phyloP scores from a whole-genome alignment of 2,113 vertebrate genomes.

The Zootoca vivipara region DNA sequence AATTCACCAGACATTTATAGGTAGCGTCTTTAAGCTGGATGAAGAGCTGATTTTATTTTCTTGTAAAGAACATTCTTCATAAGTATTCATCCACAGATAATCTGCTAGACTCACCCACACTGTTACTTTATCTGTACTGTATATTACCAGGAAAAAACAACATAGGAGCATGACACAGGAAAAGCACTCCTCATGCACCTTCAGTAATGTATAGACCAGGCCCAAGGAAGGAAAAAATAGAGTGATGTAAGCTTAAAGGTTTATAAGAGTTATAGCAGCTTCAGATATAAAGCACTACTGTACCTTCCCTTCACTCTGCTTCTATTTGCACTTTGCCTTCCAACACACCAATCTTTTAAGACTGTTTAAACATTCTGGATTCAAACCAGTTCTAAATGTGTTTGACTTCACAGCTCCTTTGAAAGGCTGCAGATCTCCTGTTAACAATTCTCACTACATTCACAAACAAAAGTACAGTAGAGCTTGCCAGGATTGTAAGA shows the following conservation, averaged over 20 bases:
- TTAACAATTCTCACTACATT: no score
- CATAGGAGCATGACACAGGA: not conserved
- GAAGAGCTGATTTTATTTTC: not conserved
- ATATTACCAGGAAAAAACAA: not conserved
- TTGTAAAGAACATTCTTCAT: not conserved
- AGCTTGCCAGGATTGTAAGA: not conserved
- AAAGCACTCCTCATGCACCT: not conserved
- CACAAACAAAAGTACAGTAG: not conserved
- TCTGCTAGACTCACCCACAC: not conserved
- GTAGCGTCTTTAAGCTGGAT: not conserved
- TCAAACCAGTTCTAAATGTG: no score
- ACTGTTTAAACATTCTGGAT: not conserved
- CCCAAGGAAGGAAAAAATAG: not conserved
- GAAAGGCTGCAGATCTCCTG: no score
- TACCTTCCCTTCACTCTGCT: no score
- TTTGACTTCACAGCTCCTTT: no score
- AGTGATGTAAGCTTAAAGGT: not conserved
- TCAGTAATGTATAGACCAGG: not conserved
- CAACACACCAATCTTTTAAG: no score
- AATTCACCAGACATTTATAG: not conserved
- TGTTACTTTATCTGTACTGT: conserved; percentile 4
- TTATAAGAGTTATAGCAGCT: not conserved
- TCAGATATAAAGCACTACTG: not conserved
- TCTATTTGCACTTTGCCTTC: no score
- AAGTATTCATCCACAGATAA: not conserved